These are phyloP conservation scores for Microhierax caerulescens DNA, from an alignment of 2,797 vertebrate genomes.

Conservation along the genomic window DNA sequence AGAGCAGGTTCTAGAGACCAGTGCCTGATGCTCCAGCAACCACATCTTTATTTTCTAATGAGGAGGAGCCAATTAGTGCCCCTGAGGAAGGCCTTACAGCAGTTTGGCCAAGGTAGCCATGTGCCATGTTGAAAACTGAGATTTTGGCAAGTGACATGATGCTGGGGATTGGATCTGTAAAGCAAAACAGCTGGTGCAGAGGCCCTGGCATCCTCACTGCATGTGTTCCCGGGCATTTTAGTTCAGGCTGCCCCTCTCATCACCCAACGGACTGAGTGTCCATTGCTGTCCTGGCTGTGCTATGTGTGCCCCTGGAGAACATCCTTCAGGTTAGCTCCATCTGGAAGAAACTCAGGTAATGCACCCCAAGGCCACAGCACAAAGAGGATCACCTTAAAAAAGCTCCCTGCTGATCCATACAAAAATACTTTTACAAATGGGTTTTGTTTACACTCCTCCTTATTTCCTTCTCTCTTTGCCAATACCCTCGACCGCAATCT, in stretches of 20 bases:
- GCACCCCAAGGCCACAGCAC: not conserved
- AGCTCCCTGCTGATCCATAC: accelerated
- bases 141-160: not conserved
- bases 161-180: not conserved
- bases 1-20: not conserved
- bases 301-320: not conserved
- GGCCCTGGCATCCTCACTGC: not conserved
- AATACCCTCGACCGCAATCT: not conserved
- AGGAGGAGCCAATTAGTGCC: not conserved
- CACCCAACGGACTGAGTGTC: not conserved
- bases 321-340: not conserved
- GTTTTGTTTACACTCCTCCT: not conserved
- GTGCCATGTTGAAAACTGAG: not conserved
- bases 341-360: not conserved
- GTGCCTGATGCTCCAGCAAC: not conserved
- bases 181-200: not conserved
- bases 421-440: not conserved
- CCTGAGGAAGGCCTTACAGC: not conserved
- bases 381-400: not conserved
- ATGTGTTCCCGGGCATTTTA: not conserved
- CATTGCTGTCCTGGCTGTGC: not conserved
- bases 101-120: not conserved
- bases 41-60: not conserved
- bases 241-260: not conserved
- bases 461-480: not conserved